Base-by-base conservation (phyloP, 2,797 vertebrate genomes). In the Crenichthys baileyi region DNA sequence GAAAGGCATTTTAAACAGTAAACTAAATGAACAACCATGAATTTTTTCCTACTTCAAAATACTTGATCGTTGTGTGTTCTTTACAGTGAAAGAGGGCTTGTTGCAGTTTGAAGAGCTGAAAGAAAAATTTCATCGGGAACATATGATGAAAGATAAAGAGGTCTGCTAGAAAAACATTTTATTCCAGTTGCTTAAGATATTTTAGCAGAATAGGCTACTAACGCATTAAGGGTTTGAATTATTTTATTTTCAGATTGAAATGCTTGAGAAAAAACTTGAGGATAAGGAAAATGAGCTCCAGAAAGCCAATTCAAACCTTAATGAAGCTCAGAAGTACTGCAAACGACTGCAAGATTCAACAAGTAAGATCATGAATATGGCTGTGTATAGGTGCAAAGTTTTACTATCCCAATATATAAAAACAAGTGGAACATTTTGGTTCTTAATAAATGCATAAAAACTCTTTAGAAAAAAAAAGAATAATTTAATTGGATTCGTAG, bases 41-140 rank as follows among this genome's bases (percentile, higher is more conserved):
- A 0, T 39, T 60, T 70, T 56, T 5, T 68, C 5, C 12, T 4
- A 68, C 9, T n/a, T 8, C 20, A 75, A 53, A 7, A 67, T 0
- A 50, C 63, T 51, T 5, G 1, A 70, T 12, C 0, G 0, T 11
- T 78, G 22, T 1, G 76, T 0, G 41, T 81, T 79, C 13, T 48
- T 83, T 88, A 8, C 93, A 99, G 98, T 97, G 82, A 98, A 96
- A 92, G 96, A 97, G 86, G 94, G 83, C 82, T 83, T 94, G 83
- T 93, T 97, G 93, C 95, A 97, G 86, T 88, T 92, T 85, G 95
- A 97, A 73, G 93, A 95, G 48, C 90, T 97, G 76, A 96, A 97
- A 88, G 91, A 95, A 75, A 95, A 95, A 72, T 94, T 92, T 72
- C 91, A 94, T 63, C 93, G 95, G 83, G 95, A 97, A 92, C 88